Base-by-base conservation (phyloP, 92 coral and sea anemone genomes). In the Palythoa heliodiscus region DNA sequence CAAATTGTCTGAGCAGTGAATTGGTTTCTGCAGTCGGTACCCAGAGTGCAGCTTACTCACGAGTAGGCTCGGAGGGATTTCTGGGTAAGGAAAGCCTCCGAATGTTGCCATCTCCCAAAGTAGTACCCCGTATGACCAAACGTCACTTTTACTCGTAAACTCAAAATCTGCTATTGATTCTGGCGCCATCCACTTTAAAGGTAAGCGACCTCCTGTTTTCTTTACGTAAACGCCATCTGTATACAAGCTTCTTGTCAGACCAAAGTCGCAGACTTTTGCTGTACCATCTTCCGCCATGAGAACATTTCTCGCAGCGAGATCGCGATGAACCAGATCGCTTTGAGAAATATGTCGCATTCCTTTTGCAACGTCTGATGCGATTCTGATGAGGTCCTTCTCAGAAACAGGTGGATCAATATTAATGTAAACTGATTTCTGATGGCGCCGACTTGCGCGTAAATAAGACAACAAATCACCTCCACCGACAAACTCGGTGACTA, bases 161-260 rank as follows among this genome's bases (percentile, higher is more conserved):
- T 61, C 83, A 43, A 61, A 24, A 68, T 61, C 72, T 16, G 61
- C 83, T 29, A 78, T 78, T 9, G 83, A 63, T 25, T 78, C 83
- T 39, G 83, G 83, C n/a, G 83, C 38, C 83, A 78, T 78, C 83
- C 83, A 78, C 58, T 78, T 78, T 52, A 78, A 40, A 23, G 83
- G 83, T 4, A 78, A 43, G 40, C 73, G 83, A 14, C 83, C 83
- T 61, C 72, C 83, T 38, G 83, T 61, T 63, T 64, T 78, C 83
- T 78, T 78, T n/a, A 78, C 39, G 54, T 78, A 78, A 43, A 78
- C 11, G 12, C 83, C 83, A n/a, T 40, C 83, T 10, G 71, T 38
- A 23, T 78, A 78, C 19, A 78, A 29, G 58, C 83, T 78, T 15
- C 83, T 73, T 35, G 73, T 60, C 39, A 78, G 72, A 6, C 83